These are phyloP conservation scores for Thymelicus lineola DNA, from an alignment of 2,888 invertebrate genomes.

Conservation along the genomic window DNA sequence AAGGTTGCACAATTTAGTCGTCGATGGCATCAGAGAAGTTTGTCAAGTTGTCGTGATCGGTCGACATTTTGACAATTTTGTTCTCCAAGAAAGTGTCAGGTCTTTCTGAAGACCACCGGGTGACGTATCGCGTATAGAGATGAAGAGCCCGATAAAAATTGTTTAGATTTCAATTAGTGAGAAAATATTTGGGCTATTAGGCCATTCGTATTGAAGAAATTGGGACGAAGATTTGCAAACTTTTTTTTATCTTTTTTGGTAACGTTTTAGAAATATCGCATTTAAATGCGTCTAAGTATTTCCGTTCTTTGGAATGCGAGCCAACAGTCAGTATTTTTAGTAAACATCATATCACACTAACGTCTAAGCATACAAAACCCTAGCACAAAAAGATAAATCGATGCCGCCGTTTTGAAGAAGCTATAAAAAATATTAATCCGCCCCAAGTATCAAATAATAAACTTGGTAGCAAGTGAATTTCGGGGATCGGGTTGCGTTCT, in stretches of 20 bases:
- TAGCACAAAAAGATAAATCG: slow-evolving; percentile 72
- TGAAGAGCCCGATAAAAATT: slow-evolving; percentile 63
- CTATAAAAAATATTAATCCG: slow-evolving; percentile 71
- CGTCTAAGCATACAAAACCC: slow-evolving; percentile 63
- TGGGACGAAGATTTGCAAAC: neutral
- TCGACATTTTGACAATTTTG: slow-evolving; percentile 81
- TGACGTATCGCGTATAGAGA: slow-evolving; percentile 58
- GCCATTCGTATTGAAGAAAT: slow-evolving; percentile 37
- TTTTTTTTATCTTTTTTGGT: neutral
- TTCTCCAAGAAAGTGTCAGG: slow-evolving; percentile 73
- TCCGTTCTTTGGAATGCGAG: slow-evolving; percentile 10
- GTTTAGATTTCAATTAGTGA: slow-evolving; percentile 76
- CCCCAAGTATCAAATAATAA: slow-evolving; percentile 83
- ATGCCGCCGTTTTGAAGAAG: slow-evolving; percentile 68
- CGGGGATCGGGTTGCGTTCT: slow-evolving; percentile 76
- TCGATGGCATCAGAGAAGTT: slow-evolving; percentile 11
- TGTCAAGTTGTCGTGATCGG: slow-evolving; percentile 65
- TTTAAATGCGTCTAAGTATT: neutral
- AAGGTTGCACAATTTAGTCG: neutral
- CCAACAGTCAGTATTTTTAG: neutral
- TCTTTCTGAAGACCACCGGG: slow-evolving; percentile 72
- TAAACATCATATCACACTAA: slow-evolving; percentile 64
- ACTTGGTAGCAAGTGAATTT: slow-evolving; percentile 85
- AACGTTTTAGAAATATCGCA: neutral
- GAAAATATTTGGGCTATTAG: slow-evolving; percentile 56